phyloP scores from a whole-genome alignment of 1,140 invertebrate species.

The Musca vetustissima region DNA sequence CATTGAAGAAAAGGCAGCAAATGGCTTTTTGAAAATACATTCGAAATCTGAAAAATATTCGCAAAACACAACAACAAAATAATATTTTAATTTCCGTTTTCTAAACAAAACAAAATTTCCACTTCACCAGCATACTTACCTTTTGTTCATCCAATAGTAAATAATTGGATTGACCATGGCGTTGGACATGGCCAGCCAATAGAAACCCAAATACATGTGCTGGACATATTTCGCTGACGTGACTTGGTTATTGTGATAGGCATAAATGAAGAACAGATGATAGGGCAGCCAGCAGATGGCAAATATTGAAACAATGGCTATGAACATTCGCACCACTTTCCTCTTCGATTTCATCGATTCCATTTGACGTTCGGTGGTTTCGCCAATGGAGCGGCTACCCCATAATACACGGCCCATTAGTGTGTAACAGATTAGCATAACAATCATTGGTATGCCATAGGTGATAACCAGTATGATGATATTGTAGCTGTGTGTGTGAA shows the following conservation, averaged over 20 bases:
- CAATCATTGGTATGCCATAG: slow-evolving; percentile 87
- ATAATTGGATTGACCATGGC: slow-evolving; percentile 91
- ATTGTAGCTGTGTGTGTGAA: no score
- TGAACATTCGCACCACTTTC: slow-evolving; percentile 69
- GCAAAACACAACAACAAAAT: not conserved
- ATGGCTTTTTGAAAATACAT: slow-evolving; percentile 61
- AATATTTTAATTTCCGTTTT: not conserved
- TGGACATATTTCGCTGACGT: slow-evolving; percentile 73
- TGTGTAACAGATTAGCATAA: slow-evolving; percentile 85
- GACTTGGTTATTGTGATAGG: slow-evolving; percentile 73
- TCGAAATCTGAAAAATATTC: slow-evolving; percentile 59
- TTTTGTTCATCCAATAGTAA: slow-evolving; percentile 90
- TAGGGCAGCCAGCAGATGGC: slow-evolving; percentile 89
- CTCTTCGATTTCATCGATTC: slow-evolving; percentile 85
- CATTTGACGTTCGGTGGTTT: slow-evolving; percentile 79
- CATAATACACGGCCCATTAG: slow-evolving; percentile 73
- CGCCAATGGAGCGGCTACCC: slow-evolving; percentile 85
- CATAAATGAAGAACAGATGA: slow-evolving; percentile 84
- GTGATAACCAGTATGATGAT: slow-evolving; percentile 81
- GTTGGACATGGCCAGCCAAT: slow-evolving; percentile 91
- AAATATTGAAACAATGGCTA: slow-evolving; percentile 71
- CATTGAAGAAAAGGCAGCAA: slow-evolving; percentile 55
- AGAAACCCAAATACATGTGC: slow-evolving; percentile 81
- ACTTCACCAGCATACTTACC: no score
- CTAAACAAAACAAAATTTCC: not conserved